Conservation (phyloP, 2,797 vertebrate species). For the Gymnoscopelus braueri region DNA sequence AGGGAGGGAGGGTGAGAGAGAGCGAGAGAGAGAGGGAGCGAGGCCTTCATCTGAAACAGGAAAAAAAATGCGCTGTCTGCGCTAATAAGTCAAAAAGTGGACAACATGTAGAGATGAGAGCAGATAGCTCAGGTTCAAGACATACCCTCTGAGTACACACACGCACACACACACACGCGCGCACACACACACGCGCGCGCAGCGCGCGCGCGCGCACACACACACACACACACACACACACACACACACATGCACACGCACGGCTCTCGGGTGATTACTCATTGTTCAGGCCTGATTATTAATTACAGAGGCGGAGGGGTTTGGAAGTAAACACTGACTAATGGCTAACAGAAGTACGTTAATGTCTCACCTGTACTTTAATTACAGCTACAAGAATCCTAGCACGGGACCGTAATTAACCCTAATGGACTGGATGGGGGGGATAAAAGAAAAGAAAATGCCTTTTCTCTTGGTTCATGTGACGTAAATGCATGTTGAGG, state of each 20-base stretch:
- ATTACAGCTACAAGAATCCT: constrained; percentile 81
- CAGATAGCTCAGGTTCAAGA: no score
- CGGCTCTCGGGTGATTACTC: constrained; percentile 79
- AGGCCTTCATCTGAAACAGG: no score
- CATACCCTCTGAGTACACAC: constrained; percentile 17
- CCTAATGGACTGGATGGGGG: constrained; percentile 72
- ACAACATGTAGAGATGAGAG: no score
- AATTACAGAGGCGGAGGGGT: constrained; percentile 81
- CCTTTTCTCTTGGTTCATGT: constrained; percentile 58
- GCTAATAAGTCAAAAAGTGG: no score
- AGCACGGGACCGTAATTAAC: constrained; percentile 82
- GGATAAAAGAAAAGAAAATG: constrained; percentile 50
- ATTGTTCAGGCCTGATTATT: constrained; percentile 82
- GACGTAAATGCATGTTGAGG: constrained; percentile 33
- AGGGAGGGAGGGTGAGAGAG: background rate
- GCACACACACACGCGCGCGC: background rate
- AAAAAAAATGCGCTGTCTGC: no score
- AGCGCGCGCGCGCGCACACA: no score
- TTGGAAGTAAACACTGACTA: constrained; percentile 86
- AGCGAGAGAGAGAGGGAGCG: no score
- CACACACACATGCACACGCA: constrained; percentile 25
- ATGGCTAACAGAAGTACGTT: constrained; percentile 88
- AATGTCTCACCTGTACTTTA: constrained; percentile 87
- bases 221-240: constrained; percentile 9
- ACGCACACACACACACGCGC: no score